A percentile compares a stretch with the other conserved stretches of the same genome.
These are phyloP conservation scores for Atopsyche davidsoni DNA, from an alignment of 1,140 invertebrate genomes.

Conservation along the genomic window DNA sequence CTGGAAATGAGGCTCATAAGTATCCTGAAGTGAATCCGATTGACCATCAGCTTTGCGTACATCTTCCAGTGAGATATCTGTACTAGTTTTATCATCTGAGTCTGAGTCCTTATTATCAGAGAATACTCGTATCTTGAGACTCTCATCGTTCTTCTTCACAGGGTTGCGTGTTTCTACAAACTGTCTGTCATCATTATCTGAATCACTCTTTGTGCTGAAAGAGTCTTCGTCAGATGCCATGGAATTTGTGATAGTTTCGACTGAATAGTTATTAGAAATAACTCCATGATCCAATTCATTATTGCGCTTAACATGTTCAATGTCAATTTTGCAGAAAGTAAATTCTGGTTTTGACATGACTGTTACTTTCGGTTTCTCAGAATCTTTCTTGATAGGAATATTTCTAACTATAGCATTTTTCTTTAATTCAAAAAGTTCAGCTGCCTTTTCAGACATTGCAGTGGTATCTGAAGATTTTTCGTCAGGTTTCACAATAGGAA, in stretches of 20 bases:
- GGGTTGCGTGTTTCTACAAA: conserved; percentile 41
- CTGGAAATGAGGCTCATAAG: conserved; percentile 41
- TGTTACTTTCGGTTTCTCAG: conserved; percentile 54
- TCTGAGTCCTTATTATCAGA: conserved; percentile 38
- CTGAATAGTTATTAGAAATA: conserved; percentile 22
- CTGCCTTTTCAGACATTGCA: conserved; percentile 33
- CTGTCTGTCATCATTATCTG: conserved; percentile 47
- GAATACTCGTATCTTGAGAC: conserved; percentile 46
- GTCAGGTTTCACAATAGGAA: conserved; percentile 19
- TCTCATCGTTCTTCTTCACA: conserved; percentile 39
- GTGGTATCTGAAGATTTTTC: conserved; percentile 20
- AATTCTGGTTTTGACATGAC: conserved; percentile 49
- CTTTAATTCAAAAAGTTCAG: conserved; percentile 44
- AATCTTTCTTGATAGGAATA: conserved; percentile 52
- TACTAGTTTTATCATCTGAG: conserved; percentile 27
- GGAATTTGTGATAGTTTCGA: conserved; percentile 43
- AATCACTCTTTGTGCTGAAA: conserved; percentile 45
- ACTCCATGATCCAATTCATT: conserved; percentile 24
- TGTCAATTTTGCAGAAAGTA: conserved; percentile 50
- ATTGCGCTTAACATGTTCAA: conserved; percentile 35
- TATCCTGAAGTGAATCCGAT: conserved; percentile 30
- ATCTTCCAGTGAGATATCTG: conserved; percentile 36
- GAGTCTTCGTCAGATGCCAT: conserved; percentile 48
- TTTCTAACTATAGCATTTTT: conserved; percentile 53
- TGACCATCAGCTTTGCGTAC: conserved; percentile 46